Evolutionary conservation across 2,888 invertebrate species (phyloP), one percentile per base, ranked within the genome.

Genomic region (Athetis lepigone): DNA sequence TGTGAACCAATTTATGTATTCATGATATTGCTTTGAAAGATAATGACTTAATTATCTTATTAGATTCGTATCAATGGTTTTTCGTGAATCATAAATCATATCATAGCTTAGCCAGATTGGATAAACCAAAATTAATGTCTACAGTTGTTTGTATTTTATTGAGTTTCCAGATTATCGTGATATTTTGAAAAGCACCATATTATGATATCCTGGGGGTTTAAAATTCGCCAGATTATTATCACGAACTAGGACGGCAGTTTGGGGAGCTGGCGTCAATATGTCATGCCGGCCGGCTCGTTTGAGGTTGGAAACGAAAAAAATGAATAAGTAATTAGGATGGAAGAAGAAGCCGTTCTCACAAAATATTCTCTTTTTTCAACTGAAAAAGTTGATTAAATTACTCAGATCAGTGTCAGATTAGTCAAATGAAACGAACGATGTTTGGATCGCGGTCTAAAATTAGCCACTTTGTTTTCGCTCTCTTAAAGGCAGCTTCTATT

Each of bases 241-340:
- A 51, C 43, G 42, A 69, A 55, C 46, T 36, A 56, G 51, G 69
- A 50, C 40, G 58, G 58, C 58, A 37, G 58, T 55, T 66, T 42
- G 45, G 60, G 56, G 51, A 49, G 52, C 70, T 58, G 51, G 56
- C 60, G 65, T 66, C 62, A 74, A 77, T 70, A 80, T 59, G 54
- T 49, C 67, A 80, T 59, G 54, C 51, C 67, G 37, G 45, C 51
- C 70, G 61, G 37, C 39, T 58, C 61, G 56, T 56, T 70, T 60
- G 42, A 25, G 49, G 47, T 36, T 60, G 49, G 42, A 65, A 79
- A 64, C 60, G 62, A 56, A 73, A 79, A 75, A 80, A 66, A 50
- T 70, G 45, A 59, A 73, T 79, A 80, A 66, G 77, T 69, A 71
- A 80, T 80, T 78, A 80, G 61, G 61, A n/a, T 47, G 49, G 65